Evolutionary conservation across 2,888 invertebrate species (phyloP).

Genomic region (Gastrophysa polygoni): DNA sequence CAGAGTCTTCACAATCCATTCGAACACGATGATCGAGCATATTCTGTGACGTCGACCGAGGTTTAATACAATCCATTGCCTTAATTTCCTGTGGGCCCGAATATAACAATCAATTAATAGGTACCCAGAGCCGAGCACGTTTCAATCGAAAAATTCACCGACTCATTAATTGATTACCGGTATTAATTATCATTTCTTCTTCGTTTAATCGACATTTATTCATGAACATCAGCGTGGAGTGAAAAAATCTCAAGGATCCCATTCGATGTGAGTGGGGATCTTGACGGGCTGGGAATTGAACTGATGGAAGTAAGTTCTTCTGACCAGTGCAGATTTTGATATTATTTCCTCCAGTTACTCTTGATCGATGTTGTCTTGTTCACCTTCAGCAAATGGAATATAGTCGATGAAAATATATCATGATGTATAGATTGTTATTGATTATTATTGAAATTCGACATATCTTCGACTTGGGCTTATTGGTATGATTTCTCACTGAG

Average conservation of each 20-base stretch:
- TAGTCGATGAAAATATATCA: too few relatives aligned
- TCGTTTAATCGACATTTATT: constrained; percentile 41
- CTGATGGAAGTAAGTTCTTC: constrained; percentile 30
- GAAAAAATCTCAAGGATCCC: background rate
- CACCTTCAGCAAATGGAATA: too few relatives aligned
- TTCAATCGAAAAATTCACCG: constrained; percentile 35
- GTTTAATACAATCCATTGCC: background rate
- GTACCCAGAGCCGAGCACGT: constrained; percentile 30
- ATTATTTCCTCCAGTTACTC: too few relatives aligned
- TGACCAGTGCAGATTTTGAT: too few relatives aligned
- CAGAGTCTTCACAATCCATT: constrained; percentile 6
- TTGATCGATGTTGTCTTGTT: too few relatives aligned
- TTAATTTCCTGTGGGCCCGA: constrained; percentile 27
- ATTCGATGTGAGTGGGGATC: background rate
- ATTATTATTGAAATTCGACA: too few relatives aligned
- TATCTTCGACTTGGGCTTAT: too few relatives aligned
- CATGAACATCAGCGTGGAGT: background rate
- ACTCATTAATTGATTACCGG: constrained; percentile 46
- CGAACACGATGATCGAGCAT: background rate
- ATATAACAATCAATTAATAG: constrained; percentile 32
- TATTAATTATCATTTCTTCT: constrained; percentile 41
- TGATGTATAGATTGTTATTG: too few relatives aligned
- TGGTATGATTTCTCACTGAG: too few relatives aligned
- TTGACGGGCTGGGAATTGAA: background rate
- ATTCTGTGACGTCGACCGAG: constrained; percentile 2